phyloP scores from a whole-genome alignment of 37 sponge, comb jelly and placozoan genomes.

The Chondrilla cf. caribensis region DNA sequence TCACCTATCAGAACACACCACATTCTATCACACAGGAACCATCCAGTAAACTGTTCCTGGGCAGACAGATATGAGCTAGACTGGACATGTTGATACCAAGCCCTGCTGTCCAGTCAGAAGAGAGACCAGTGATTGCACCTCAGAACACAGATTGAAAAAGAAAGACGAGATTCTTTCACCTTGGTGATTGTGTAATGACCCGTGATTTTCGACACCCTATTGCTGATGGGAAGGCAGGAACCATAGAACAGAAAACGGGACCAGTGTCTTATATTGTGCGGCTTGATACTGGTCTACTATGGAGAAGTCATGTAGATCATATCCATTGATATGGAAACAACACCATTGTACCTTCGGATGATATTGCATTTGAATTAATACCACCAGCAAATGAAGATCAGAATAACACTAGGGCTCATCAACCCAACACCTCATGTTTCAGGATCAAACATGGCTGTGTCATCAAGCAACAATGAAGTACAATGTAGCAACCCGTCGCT shows the following conservation, averaged over 20 bases:
- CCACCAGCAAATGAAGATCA: too few relatives aligned
- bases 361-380: too few relatives aligned
- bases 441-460: too few relatives aligned
- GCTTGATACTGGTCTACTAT: neutral
- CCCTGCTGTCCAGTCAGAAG: neutral
- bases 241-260: neutral
- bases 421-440: too few relatives aligned
- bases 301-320: constrained; percentile 8
- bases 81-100: neutral
- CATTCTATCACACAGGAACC: neutral
- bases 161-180: neutral
- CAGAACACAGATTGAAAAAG: neutral
- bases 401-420: too few relatives aligned
- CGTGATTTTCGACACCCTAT: neutral
- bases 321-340: neutral
- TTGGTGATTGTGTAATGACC: neutral
- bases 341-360: too few relatives aligned
- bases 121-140: neutral
- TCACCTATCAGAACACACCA: neutral
- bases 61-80: neutral
- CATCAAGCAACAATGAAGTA: too few relatives aligned
- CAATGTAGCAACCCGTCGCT: too few relatives aligned
- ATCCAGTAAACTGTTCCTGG: neutral
- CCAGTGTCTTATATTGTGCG: neutral
- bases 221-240: neutral